Conservation (phyloP, 2,113 vertebrate species). For the Urocitellus parryii region DNA sequence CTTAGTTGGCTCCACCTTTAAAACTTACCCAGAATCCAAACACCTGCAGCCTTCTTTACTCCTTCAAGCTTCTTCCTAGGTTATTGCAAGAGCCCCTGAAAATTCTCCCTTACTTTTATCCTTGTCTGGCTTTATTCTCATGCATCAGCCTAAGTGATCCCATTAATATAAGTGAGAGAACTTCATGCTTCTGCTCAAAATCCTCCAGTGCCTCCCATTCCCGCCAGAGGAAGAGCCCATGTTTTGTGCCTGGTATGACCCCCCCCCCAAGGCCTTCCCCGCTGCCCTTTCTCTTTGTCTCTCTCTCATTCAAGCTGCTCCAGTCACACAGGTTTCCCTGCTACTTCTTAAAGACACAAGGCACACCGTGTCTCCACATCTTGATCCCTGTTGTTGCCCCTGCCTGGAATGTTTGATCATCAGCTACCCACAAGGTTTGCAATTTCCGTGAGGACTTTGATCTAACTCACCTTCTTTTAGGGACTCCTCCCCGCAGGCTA, state of each 20-base stretch:
- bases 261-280: neutral
- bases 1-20: neutral
- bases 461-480: neutral
- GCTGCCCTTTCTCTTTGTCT: neutral
- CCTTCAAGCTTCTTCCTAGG: neutral
- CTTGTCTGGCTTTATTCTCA: neutral
- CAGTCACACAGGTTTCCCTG: neutral
- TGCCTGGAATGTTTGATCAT: too few species aligned
- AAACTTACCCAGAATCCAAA: neutral
- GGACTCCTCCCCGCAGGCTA: neutral
- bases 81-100: neutral
- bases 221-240: neutral
- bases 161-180: neutral
- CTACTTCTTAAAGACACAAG: neutral
- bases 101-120: neutral
- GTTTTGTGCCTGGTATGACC: neutral
- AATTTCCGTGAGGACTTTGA: neutral
- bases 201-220: neutral
- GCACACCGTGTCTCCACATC: neutral
- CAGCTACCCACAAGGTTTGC: accelerated
- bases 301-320: neutral
- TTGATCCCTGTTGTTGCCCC: neutral
- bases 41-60: neutral
- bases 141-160: neutral
- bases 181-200: neutral